Base-by-base conservation (phyloP, 1,140 invertebrate genomes). In the Hyles euphorbiae region DNA sequence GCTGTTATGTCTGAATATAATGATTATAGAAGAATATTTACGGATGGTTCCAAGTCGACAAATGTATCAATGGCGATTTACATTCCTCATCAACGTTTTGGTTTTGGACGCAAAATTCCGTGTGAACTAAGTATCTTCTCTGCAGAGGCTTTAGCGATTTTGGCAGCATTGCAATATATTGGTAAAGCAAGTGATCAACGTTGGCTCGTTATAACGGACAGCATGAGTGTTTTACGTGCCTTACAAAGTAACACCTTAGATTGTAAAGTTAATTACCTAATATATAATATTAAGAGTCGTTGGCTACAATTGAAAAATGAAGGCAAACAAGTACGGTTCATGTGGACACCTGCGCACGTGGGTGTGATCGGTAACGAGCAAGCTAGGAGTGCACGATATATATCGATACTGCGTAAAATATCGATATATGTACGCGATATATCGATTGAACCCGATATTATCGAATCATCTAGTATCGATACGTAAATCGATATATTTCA, bases 91-190 rank as follows among this genome's bases (percentile, higher is more conserved):
- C 6, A 9, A 48, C n/a, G 22, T 11, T 11, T 48, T 48, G 46
- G 46, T n/a, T 48, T 12, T 48, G 46, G 46, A n/a, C 22, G 3
- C 22, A 22, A 22, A 12, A 6, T 48, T 0, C 46, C 46, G 22
- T 11, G 8, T 48, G n/a, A 11, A 11, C 11, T 11, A n/a, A 48
- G 46, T 22, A 48, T 48, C 22, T 48, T 48, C 3, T 12, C 46
- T 5, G 46, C 46, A 2, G 46, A 48, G 22, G 10, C 46, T 12
- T 22, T 48, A 6, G 46, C 46, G 6, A 48, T 48, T n/a, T 48
- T 48, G n/a, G 5, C 6, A n/a, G n/a, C 46, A 11, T 48, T 48
- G n/a, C n/a, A 48, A 48, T 48, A 48, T 48, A 48, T 48, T 4
- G 6, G 11, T 12, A 2, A 48, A 48, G 46, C 5, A 48, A 48